Base-by-base conservation (phyloP, 1,140 invertebrate genomes). In the Psix sp. region DNA sequence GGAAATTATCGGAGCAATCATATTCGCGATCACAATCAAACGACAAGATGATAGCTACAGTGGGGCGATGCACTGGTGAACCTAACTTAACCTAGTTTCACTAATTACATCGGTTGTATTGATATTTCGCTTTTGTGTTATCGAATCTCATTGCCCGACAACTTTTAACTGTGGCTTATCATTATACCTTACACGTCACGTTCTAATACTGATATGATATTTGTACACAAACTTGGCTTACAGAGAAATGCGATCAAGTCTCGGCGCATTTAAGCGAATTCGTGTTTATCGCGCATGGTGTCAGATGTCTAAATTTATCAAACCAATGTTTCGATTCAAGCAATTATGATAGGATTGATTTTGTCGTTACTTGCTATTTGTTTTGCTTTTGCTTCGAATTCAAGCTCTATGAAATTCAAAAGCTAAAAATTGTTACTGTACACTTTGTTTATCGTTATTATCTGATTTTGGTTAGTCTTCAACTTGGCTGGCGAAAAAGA, bases 1-100 rank as follows among this genome's bases (percentile, higher is more conserved):
- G 65, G 59, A 70, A 75, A 70, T 75, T 70, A 75, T 75, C 59
- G 54, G 52, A 75, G 52, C 57, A 75, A 75, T 60, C 65, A 75
- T 75, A 70, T 66, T 68, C 72, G 46, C 52, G 65, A 75, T 70
- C 57, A 60, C 40, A 75, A 70, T 63, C 63, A 59, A 63, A 74
- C 38, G 57, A 68, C 63, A 67, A 62, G 65, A 68, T 63, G 63
- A 63, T 66, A 60, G 62, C 54, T 73, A 60, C 40, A 67, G 56
- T 59, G 40, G 45, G 42, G 35, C 48, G n/a, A n/a, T n/a, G 24
- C 42, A 38, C 36, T 56, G 62, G 60, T 62, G 60, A 73, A 62
- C 62, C 70, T 49, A 62, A 74, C 71, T 74, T 67, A 74, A 67
- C 71, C 71, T 36, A 67, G 56, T 67, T 67, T 74, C 56, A 49